A percentile compares a stretch with the other conserved stretches of the same genome.
Evolutionary conservation across 2,888 invertebrate species (phyloP).

Genomic region (Agrenia bidenticulata): DNA sequence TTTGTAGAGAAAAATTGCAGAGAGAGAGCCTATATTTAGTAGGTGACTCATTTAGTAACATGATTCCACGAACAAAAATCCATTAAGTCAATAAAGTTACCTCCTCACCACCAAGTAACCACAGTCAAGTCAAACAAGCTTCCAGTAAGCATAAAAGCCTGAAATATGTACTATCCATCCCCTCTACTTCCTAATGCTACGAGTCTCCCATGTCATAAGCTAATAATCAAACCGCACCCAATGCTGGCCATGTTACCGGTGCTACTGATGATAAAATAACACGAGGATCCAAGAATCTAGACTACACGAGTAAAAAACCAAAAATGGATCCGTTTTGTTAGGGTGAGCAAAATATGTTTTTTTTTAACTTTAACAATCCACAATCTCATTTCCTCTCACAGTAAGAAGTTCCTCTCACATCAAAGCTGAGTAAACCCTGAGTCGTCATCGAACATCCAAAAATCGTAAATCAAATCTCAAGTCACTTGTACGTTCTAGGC

Average conservation of each 20-base stretch:
- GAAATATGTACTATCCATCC: too few relatives aligned
- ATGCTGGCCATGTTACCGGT: not conserved
- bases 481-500: too few relatives aligned
- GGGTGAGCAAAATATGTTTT: constrained; percentile 16
- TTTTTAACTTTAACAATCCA: constrained; percentile 14
- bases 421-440: too few relatives aligned
- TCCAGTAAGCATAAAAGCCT: too few relatives aligned
- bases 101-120: constrained; percentile 4
- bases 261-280: not conserved
- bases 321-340: constrained; percentile 10
- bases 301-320: not conserved
- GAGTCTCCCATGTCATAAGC: constrained; percentile 3
- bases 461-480: too few relatives aligned
- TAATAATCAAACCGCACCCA: constrained; percentile 22
- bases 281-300: not conserved
- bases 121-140: not conserved
- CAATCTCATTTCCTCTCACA: constrained; percentile 39
- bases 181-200: too few relatives aligned
- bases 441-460: too few relatives aligned
- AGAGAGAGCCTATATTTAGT: too few relatives aligned
- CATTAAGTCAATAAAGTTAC: constrained; percentile 26
- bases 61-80: constrained; percentile 21
- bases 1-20: too few relatives aligned
- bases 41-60: constrained; percentile 24
- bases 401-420: constrained; percentile 29